A percentile compares a stretch with the other conserved stretches of the same genome.
phyloP scores from a whole-genome alignment of 2,888 invertebrate species.

The Macrosoma leucophasiata region DNA sequence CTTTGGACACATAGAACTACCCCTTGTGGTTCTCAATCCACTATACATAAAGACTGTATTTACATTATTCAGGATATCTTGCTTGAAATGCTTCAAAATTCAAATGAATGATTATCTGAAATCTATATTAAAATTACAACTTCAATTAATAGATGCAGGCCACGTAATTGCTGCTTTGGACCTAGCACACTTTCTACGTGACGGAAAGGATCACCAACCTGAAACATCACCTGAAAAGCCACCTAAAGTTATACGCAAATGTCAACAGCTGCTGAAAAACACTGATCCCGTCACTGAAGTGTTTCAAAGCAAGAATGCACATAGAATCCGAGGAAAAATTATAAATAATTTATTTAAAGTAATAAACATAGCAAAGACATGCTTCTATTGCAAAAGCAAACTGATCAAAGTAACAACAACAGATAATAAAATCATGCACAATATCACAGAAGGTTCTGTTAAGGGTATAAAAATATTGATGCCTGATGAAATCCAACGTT shows the following conservation, averaged over 20 bases:
- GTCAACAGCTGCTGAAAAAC: conserved; percentile 46
- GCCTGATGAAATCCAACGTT: conserved; percentile 80
- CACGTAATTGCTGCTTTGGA: conserved; percentile 83
- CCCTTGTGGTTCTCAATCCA: conserved; percentile 93
- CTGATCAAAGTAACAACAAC: conserved; percentile 75
- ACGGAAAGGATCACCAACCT: conserved; percentile 43
- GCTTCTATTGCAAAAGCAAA: conserved; percentile 70
- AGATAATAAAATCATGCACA: conserved; percentile 77
- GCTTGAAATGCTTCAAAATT: conserved; percentile 81
- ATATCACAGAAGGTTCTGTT: conserved; percentile 36
- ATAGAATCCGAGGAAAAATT: conserved; percentile 60
- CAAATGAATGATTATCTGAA: conserved; percentile 75
- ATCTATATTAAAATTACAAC: conserved; percentile 78
- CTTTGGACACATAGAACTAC: conserved; percentile 94
- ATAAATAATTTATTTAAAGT: conserved; percentile 61
- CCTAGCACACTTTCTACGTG: conserved; percentile 64
- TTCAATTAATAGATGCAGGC: conserved; percentile 83
- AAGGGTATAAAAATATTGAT: conserved; percentile 72
- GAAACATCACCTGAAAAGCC: conserved; percentile 61
- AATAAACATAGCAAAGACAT: conserved; percentile 61
- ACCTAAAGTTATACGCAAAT: conserved; percentile 58
- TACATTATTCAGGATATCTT: conserved; percentile 80
- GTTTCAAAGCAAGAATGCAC: conserved; percentile 67
- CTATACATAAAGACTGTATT: conserved; percentile 86
- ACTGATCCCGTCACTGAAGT: conserved; percentile 42